Base-by-base conservation (phyloP, 1,140 invertebrate genomes). In the Psilanteris sp. region DNA sequence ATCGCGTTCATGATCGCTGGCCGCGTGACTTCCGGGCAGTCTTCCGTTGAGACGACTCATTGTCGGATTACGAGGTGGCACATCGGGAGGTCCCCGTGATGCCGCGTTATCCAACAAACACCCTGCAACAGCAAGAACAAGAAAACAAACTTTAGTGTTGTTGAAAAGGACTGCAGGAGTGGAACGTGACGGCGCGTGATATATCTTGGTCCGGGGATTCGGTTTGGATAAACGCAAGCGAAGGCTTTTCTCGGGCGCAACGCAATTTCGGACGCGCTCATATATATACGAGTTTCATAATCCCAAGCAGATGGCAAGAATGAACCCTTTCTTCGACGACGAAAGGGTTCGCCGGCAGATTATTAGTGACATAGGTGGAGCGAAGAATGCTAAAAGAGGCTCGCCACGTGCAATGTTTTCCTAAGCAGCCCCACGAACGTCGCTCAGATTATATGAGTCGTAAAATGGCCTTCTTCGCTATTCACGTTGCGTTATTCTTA, bases 11-110 rank as follows among this genome's bases (percentile, higher is more conserved):
- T 93, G 91, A 77, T 91, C 89, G 79, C 88, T 89, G 41, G 87
- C 80, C 79, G 79, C 81, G 73, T 87, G 89, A 87, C 92, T 94
- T 83, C 92, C 93, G 81, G 92, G 92, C 84, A 94, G 91, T 87
- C 94, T 92, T 84, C 94, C 93, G 91, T 96, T 96, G 83, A 95
- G 91, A 83, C 94, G 92, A 89, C 91, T 95, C 94, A 95, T 95
- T 91, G 93, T 94, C 81, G 93, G 93, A 89, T 96, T 96, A 81
- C 94, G 91, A 70, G 94, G 95, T 78, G 94, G 94, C 85, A 96
- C 95, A 94, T 96, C 94, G 80, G 95, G 94, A 76, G 94, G 93
- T 77, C 91, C 91, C 87, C 90, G 89, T 78, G 93, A 91, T 86
- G 94, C 91, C 79, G 92, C 90, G 86, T 92, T 93, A 90, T 95